Evolutionary conservation across 2,797 vertebrate species (phyloP).

Genomic region (Basileuterus tristriatus): DNA sequence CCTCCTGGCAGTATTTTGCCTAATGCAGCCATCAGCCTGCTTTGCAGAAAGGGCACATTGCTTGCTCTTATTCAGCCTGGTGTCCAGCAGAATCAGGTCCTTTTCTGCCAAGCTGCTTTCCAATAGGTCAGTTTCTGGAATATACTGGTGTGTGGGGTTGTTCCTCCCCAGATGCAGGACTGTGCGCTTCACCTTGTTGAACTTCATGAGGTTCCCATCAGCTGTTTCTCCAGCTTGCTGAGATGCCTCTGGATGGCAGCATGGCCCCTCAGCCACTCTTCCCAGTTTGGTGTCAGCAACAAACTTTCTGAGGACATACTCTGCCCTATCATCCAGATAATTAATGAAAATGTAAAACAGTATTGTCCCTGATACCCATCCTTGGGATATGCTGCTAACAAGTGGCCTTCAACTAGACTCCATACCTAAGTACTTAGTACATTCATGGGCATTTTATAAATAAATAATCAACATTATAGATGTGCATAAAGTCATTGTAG

Average conservation of each 20-base stretch:
- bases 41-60: background rate
- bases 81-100: background rate
- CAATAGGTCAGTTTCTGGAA: no score
- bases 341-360: background rate
- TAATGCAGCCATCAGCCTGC: background rate
- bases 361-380: background rate
- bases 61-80: background rate
- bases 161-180: background rate
- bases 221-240: background rate
- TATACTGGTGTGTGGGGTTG: background rate
- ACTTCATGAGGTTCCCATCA: background rate
- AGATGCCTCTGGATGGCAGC: background rate
- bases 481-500: background rate
- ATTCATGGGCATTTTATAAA: background rate
- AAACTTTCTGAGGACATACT: background rate
- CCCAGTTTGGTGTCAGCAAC: background rate
- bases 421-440: background rate
- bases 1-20: background rate
- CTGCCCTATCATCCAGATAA: background rate
- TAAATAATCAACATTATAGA: background rate
- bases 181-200: background rate
- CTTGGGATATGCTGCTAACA: background rate
- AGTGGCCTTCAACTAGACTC: background rate
- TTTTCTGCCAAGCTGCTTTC: background rate
- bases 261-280: background rate